Conservation (phyloP, 2,888 invertebrate species). For the Pachydiplax longipennis region DNA sequence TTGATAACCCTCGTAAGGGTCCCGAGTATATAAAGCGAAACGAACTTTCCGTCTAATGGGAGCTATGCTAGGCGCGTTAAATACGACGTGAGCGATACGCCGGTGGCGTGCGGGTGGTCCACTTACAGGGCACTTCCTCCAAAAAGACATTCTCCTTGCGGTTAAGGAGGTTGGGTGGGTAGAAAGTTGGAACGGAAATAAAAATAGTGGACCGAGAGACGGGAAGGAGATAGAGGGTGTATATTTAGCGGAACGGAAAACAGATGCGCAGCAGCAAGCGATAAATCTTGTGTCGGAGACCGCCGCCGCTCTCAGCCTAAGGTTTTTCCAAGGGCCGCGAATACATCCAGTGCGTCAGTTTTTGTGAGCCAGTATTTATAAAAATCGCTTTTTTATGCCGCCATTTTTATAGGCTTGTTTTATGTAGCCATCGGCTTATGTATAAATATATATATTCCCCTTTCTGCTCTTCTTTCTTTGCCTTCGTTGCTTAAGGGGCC, state of each 20-base stretch:
- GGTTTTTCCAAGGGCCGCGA: background rate
- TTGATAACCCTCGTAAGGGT: background rate
- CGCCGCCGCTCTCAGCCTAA: background rate
- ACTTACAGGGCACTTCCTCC: background rate
- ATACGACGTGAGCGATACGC: background rate
- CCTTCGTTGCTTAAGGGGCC: constrained; percentile 18
- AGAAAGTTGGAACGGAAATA: background rate
- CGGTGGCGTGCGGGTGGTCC: background rate
- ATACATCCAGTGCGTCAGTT: background rate
- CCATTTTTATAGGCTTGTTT: constrained; percentile 33
- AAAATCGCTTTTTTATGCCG: constrained; percentile 25
- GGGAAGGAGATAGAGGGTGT: constrained; percentile 5
- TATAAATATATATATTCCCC: background rate
- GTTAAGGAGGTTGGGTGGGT: background rate
- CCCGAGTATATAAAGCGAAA: background rate
- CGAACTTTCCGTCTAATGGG: background rate
- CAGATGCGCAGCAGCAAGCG: constrained; percentile 28
- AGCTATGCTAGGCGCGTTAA: background rate
- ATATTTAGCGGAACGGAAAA: constrained; percentile 35
- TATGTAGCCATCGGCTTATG: constrained; percentile 10
- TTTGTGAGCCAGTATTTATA: background rate
- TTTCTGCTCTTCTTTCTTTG: background rate
- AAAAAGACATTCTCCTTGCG: background rate
- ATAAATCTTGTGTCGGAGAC: constrained; percentile 17
- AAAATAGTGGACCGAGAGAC: background rate